Evolutionary conservation across 2,797 vertebrate species (phyloP).

Genomic region (Lemur catta): DNA sequence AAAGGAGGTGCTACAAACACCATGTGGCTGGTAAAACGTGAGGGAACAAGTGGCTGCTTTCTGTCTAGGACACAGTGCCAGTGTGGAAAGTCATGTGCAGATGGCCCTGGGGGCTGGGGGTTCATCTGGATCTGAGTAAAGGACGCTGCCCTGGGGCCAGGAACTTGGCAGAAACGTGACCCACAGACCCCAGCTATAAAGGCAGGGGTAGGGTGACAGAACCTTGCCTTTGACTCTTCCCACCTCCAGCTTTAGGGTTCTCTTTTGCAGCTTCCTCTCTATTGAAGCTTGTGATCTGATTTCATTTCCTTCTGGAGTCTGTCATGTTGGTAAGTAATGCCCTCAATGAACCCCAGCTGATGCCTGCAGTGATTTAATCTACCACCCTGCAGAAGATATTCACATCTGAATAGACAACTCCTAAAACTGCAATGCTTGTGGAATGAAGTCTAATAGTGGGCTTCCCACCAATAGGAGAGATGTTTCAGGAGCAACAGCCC

Average conservation of each 20-base stretch:
- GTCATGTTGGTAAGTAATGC: background rate
- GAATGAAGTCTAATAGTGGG: background rate
- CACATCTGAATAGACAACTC: background rate
- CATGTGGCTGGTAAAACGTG: background rate
- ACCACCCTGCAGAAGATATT: background rate
- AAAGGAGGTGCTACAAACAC: background rate
- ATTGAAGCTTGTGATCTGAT: background rate
- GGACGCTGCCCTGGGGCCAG: background rate
- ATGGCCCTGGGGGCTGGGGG: fast-evolving
- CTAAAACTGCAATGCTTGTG: background rate
- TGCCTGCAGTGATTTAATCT: background rate
- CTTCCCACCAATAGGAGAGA: background rate
- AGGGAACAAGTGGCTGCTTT: background rate
- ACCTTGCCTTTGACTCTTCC: background rate
- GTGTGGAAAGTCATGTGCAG: background rate
- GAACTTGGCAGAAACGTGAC: background rate
- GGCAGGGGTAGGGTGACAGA: background rate
- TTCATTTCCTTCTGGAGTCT: background rate
- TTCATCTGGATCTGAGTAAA: background rate
- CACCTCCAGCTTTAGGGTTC: background rate
- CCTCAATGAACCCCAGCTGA: background rate
- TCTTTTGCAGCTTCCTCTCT: background rate
- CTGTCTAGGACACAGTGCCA: background rate
- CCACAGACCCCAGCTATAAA: background rate
- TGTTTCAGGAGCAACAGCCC: background rate